These are phyloP conservation scores for Zootoca vivipara DNA, from an alignment of 2,113 vertebrate genomes.

Conservation along the genomic window DNA sequence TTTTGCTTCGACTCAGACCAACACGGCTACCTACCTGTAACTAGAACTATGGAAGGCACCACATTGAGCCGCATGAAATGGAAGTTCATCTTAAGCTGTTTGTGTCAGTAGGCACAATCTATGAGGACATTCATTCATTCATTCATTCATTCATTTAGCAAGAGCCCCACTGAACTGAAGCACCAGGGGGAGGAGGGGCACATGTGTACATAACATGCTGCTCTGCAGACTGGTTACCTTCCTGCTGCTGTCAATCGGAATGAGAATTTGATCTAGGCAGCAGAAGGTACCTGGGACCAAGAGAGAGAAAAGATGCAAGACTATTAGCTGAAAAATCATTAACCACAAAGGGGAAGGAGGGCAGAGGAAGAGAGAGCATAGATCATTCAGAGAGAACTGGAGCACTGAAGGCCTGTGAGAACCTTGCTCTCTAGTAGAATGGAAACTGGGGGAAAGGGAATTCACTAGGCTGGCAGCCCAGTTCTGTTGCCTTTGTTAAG, in stretches of 20 bases:
- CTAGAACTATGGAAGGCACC: no score
- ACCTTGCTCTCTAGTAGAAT: not conserved
- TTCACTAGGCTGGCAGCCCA: slow-evolving; percentile 13
- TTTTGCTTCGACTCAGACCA: no score
- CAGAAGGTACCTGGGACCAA: slow-evolving; percentile 37
- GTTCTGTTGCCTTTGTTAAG: not conserved
- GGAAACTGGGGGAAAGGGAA: not conserved
- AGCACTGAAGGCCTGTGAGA: not conserved
- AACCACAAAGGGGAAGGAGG: not conserved
- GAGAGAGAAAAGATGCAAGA: slow-evolving; percentile 44
- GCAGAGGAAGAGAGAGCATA: not conserved
- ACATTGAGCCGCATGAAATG: no score
- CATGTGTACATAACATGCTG: not conserved
- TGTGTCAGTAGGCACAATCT: not conserved
- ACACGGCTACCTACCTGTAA: no score
- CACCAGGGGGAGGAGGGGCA: no score
- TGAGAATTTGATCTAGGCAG: slow-evolving; percentile 50
- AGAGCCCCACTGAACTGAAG: not conserved
- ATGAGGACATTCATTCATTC: not conserved
- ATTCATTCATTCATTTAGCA: not conserved
- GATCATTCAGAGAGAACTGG: slow-evolving; percentile 12
- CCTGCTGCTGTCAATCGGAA: slow-evolving; percentile 63
- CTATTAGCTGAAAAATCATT: slow-evolving; percentile 30
- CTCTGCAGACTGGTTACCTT: slow-evolving; percentile 47
- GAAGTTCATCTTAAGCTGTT: not conserved